Evolutionary conservation across 2,113 vertebrate species (phyloP), one percentile per base, ranked within the genome.

Genomic region (Otocyon megalotis): DNA sequence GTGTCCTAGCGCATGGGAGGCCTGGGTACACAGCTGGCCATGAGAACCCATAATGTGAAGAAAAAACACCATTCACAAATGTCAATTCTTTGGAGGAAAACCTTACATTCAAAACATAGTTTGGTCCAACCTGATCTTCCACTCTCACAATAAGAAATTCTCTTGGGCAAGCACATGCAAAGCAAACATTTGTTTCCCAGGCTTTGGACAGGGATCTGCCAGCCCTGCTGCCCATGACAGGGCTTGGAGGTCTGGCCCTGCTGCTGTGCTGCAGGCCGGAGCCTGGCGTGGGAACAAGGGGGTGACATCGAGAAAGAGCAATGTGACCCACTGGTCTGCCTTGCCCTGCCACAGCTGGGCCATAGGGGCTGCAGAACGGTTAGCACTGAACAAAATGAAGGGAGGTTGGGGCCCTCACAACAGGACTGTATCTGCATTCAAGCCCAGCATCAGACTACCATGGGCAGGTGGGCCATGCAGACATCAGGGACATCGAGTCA

Each of bases 381-480:
- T 77, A 30, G 54, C 10, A 32, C 22, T 43, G 71, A 62, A 53
- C 26, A 35, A 82, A 71, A 6, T 3, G 32, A 26, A 37, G 28
- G 82, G 60, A 79, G 28, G 26, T n/a, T 0, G 10, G 15, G 26
- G 28, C 12, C 48, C 85, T 54, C 54, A 54, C 24, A 28, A 13
- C 1, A 24, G n/a, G n/a, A 35, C 5, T 4, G n/a, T 10, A 3
- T 12, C 53, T 22, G 7, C 13, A 8, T 22, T 2, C 0, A 12
- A 74, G 71, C 60, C 7, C 15, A 10, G 6, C 19, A 1, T 43
- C 77, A 2, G 19, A 30, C 11, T 4, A 1, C 11, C 4, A 19
- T 1, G 67, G 67, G 35, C 15, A 0, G 15, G 15, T 13, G 32
- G 72, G 20, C 35, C 2, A 0, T 8, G 22, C 0, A 16, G 28